These are phyloP conservation scores for Gobionotothen gibberifrons DNA, from an alignment of 2,797 vertebrate species.

Conservation along the genomic window DNA sequence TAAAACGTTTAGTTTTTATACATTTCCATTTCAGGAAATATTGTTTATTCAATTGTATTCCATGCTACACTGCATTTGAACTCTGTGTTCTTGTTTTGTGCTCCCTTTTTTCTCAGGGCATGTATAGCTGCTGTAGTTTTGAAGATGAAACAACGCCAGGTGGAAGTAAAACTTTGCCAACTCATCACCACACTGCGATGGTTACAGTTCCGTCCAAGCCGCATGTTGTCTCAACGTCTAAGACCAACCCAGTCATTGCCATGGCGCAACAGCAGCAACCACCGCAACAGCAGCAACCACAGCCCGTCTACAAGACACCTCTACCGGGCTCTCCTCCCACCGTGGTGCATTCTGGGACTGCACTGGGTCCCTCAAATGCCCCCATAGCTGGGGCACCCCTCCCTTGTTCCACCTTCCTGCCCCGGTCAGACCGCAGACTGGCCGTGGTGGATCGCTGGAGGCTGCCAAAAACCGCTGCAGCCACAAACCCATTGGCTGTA, in stretches of 20 bases:
- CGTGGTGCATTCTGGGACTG: slow-evolving; percentile 82
- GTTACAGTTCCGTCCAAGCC: slow-evolving; percentile 80
- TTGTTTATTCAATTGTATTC: neutral
- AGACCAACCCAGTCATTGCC: slow-evolving; percentile 79
- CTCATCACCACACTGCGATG: slow-evolving; percentile 84
- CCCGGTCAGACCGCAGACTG: slow-evolving; percentile 87
- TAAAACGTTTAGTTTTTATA: neutral
- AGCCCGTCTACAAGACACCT: slow-evolving; percentile 86
- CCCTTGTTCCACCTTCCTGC: slow-evolving; percentile 89
- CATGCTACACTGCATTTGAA: neutral
- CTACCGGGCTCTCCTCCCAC: slow-evolving; percentile 85
- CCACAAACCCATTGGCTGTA: slow-evolving; percentile 80
- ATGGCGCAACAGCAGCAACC: slow-evolving; percentile 81
- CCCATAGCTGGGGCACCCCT: slow-evolving; percentile 87
- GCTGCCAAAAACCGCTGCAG: slow-evolving; percentile 82
- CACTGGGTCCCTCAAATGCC: slow-evolving; percentile 85
- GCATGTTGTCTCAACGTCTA: slow-evolving; percentile 80
- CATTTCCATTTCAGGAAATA: neutral
- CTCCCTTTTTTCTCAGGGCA: slow-evolving; percentile 82
- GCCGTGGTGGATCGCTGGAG: slow-evolving; percentile 92
- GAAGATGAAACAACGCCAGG: slow-evolving; percentile 87
- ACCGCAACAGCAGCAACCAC: slow-evolving; percentile 81
- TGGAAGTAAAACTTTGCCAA: slow-evolving; percentile 79
- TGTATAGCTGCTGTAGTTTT: slow-evolving; percentile 95
- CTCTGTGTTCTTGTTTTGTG: slow-evolving; percentile 9